Percentiles rank a stretch among this genome's conserved stretches.
phyloP scores from a whole-genome alignment of 2,113 vertebrate genomes.

The Catagonus wagneri region DNA sequence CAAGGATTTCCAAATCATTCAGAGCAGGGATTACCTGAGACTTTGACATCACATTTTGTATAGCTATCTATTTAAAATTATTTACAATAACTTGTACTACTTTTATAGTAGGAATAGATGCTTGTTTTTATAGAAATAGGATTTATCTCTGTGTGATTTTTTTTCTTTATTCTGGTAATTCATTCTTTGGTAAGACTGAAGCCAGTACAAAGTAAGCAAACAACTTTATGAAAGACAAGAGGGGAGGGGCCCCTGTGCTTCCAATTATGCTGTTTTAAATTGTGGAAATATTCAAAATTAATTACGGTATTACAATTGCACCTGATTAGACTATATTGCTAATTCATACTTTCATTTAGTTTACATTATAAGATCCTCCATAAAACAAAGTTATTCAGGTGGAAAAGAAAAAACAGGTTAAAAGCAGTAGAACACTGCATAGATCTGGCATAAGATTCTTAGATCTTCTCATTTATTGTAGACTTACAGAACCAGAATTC shows the following conservation, averaged over 20 bases:
- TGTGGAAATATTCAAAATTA: constrained; percentile 51
- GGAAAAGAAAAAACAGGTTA: constrained; percentile 20
- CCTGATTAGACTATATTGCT: background rate
- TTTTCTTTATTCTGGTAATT: constrained; percentile 5
- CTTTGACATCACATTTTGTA: constrained; percentile 5
- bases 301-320: background rate
- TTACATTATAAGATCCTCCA: background rate
- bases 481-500: background rate
- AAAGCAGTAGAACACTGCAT: constrained; percentile 1
- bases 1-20: background rate
- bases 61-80: constrained; percentile 30
- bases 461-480: background rate
- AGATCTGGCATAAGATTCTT: background rate
- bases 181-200: background rate
- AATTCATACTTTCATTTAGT: constrained; percentile 42
- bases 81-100: background rate
- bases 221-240: background rate
- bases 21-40: background rate
- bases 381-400: constrained; percentile 38
- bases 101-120: constrained; percentile 1
- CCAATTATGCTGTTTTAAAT: constrained; percentile 29
- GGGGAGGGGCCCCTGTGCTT: background rate
- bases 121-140: constrained; percentile 24
- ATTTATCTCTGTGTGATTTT: background rate
- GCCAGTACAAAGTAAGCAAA: background rate